These are phyloP conservation scores for Polypterus bichir DNA, from an alignment of 2,113 vertebrate species.

Conservation along the genomic window DNA sequence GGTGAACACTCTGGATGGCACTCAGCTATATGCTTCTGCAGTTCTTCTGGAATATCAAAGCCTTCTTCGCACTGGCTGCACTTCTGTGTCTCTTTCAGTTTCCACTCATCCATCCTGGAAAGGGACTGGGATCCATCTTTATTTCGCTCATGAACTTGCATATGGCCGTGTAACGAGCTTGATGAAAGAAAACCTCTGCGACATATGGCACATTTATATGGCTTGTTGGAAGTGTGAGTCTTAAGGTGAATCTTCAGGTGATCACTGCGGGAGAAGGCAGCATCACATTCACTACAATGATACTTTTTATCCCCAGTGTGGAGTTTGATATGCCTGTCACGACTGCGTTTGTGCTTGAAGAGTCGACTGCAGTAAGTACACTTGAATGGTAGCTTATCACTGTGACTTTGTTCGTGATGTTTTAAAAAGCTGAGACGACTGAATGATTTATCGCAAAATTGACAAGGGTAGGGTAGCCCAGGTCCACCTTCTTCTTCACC, in stretches of 20 bases:
- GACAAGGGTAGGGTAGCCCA: conserved; percentile 88
- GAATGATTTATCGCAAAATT: conserved; percentile 96
- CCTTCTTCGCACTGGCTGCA: conserved; percentile 95
- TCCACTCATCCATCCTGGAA: conserved; percentile 79
- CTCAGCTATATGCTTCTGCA: conserved; percentile 90
- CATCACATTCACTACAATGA: conserved; percentile 91
- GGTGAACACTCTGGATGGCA: conserved; percentile 93
- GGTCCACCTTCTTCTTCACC: conserved; percentile 88
- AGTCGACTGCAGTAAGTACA: conserved; percentile 93
- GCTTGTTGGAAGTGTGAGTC: conserved; percentile 96
- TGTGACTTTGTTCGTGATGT: conserved; percentile 94
- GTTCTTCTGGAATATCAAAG: conserved; percentile 89
- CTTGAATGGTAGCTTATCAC: conserved; percentile 92
- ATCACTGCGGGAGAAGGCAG: conserved; percentile 90
- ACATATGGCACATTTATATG: conserved; percentile 96
- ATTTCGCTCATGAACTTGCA: conserved; percentile 89
- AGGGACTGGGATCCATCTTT: conserved; percentile 69
- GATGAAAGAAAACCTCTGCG: conserved; percentile 87
- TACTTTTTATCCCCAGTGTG: conserved; percentile 96
- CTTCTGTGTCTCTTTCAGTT: conserved; percentile 89
- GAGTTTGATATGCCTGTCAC: conserved; percentile 91
- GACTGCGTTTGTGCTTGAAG: conserved; percentile 96
- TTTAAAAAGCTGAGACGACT: conserved; percentile 96
- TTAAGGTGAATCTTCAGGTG: conserved; percentile 98
- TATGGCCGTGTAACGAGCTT: conserved; percentile 90